Conservation (phyloP, 2,888 invertebrate species). For the Pristionchus fissidentatus region DNA sequence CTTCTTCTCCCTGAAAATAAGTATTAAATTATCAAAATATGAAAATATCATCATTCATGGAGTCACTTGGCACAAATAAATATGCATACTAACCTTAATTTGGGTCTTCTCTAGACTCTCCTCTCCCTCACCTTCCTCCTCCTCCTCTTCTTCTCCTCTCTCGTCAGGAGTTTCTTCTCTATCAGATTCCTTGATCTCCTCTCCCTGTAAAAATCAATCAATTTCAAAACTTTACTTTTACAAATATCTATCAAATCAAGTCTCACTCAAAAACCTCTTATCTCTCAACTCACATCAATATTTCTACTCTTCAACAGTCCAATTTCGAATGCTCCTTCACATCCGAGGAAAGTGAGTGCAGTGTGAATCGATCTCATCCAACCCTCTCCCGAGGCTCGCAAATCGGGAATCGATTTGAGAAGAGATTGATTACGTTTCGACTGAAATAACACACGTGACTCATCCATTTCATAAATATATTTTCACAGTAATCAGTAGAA, state of each 20-base stretch:
- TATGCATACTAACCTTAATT: constrained; percentile 4
- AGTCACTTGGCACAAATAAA: too few species aligned
- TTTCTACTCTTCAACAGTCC: constrained; percentile 45
- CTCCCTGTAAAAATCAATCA: constrained; percentile 9
- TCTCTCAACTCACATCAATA: constrained; percentile 48
- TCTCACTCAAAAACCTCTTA: too few species aligned
- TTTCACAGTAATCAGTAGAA: too few species aligned
- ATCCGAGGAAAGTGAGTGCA: constrained; percentile 42
- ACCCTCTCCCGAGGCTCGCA: constrained; percentile 22
- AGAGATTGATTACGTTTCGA: background rate
- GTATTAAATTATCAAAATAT: background rate
- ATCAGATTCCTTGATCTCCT: background rate
- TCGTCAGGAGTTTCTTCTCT: background rate
- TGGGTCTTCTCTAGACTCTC: background rate
- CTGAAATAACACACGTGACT: background rate
- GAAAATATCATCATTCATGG: too few species aligned
- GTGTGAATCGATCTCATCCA: constrained; percentile 39
- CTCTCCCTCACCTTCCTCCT: background rate
- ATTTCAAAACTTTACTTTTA: background rate
- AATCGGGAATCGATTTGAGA: constrained; percentile 20
- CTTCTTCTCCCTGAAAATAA: background rate
- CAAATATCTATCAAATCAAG: background rate
- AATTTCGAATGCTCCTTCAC: constrained; percentile 45
- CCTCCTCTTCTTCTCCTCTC: background rate
- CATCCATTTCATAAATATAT: background rate